phyloP scores from a whole-genome alignment of 2,888 invertebrate species.

The Carterocephalus palaemon region DNA sequence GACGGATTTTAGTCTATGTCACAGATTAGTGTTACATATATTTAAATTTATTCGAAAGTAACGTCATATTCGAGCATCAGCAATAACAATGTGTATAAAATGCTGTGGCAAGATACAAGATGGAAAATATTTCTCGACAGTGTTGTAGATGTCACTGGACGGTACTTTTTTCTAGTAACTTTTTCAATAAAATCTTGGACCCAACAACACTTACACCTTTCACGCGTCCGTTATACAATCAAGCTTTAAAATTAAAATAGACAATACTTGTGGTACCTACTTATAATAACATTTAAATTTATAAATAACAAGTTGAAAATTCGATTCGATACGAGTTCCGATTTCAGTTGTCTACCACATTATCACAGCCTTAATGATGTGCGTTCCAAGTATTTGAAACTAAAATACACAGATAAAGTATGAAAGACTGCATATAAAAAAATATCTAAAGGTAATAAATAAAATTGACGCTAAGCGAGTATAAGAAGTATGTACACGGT shows the following conservation, averaged over 20 bases:
- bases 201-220: slow-evolving; percentile 43
- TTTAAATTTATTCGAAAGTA: slow-evolving; percentile 12
- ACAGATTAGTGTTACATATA: slow-evolving; percentile 11
- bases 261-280: slow-evolving; percentile 72
- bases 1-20: slow-evolving; percentile 21
- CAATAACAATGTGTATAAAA: slow-evolving; percentile 16
- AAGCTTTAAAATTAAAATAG: slow-evolving; percentile 54
- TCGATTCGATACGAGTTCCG: slow-evolving; percentile 55
- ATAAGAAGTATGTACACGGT: slow-evolving; percentile 14
- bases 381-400: slow-evolving; percentile 49
- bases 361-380: slow-evolving; percentile 76
- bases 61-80: slow-evolving; percentile 32
- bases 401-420: slow-evolving; percentile 36
- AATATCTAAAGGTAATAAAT: slow-evolving; percentile 9
- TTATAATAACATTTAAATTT: slow-evolving; percentile 38
- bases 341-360: slow-evolving; percentile 41
- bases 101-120: slow-evolving; percentile 3
- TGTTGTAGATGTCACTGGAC: slow-evolving; percentile 56
- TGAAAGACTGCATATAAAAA: slow-evolving; percentile 38
- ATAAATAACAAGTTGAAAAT: slow-evolving; percentile 48
- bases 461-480: slow-evolving; percentile 7
- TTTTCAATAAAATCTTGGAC: slow-evolving; percentile 42
- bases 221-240: slow-evolving; percentile 51
- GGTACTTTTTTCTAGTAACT: no score
- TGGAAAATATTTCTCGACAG: slow-evolving; percentile 17